These are phyloP conservation scores for Periparus ater DNA, from an alignment of 2,797 vertebrate species.

Conservation along the genomic window DNA sequence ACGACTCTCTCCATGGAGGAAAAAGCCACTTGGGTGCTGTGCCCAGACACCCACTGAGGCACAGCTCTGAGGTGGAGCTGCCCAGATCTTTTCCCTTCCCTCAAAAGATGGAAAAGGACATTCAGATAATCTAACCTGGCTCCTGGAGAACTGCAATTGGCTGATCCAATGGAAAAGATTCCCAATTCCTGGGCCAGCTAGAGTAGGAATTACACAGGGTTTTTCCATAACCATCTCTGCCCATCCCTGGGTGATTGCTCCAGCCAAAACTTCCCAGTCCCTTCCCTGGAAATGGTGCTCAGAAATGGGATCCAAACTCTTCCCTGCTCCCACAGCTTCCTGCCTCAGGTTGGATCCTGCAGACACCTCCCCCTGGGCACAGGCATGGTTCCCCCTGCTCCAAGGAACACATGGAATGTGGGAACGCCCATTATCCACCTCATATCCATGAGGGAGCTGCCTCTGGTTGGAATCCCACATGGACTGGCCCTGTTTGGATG, in stretches of 20 bases:
- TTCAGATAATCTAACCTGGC: background rate
- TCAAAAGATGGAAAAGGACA: background rate
- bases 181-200: background rate
- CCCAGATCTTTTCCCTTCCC: background rate
- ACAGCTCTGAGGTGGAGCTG: background rate
- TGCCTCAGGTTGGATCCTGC: background rate
- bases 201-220: background rate
- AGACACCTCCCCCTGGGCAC: background rate
- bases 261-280: background rate
- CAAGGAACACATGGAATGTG: background rate
- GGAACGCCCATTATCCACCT: rapidly evolving
- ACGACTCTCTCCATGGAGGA: background rate
- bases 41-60: background rate
- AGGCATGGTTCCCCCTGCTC: background rate
- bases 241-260: background rate
- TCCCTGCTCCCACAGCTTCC: background rate
- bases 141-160: background rate
- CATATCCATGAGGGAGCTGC: background rate
- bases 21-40: background rate
- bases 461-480: rapidly evolving
- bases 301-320: background rate
- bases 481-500: background rate
- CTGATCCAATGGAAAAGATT: background rate
- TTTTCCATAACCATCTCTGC: background rate
- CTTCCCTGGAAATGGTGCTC: background rate